A percentile compares a stretch with the other conserved stretches of the same genome.
phyloP scores from a whole-genome alignment of 2,113 vertebrate species.

The Paralichthys olivaceus region DNA sequence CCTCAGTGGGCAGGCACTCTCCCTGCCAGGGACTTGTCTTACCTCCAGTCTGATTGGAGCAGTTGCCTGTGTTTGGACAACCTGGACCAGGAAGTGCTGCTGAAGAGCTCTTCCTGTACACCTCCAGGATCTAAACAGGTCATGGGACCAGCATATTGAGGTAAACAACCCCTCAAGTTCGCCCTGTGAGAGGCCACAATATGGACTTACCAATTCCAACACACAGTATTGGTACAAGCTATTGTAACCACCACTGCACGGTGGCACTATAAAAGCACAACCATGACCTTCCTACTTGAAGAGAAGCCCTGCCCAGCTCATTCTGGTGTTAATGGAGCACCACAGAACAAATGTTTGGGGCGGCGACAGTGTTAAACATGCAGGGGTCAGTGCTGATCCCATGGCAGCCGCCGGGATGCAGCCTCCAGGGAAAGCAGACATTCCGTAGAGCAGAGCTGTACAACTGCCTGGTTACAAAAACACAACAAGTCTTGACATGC shows the following conservation, averaged over 20 bases:
- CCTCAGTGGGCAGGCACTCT: conserved; percentile 66
- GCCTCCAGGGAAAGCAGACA: conserved; percentile 71
- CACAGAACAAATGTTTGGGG: conserved; percentile 57
- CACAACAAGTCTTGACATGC: conserved; percentile 77
- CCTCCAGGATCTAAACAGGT: conserved; percentile 12
- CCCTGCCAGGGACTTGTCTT: conserved; percentile 63
- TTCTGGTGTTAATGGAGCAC: conserved; percentile 56
- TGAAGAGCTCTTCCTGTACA: conserved; percentile 45
- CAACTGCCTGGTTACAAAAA: conserved; percentile 71
- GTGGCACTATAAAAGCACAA: not conserved
- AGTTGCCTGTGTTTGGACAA: conserved; percentile 66
- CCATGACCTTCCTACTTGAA: conserved; percentile 15
- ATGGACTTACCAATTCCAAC: not conserved
- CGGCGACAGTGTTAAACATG: conserved; percentile 57
- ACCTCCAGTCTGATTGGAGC: conserved; percentile 60
- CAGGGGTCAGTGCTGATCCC: conserved; percentile 59
- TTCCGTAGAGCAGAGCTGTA: conserved; percentile 63
- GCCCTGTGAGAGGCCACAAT: not conserved
- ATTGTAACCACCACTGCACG: too few relatives aligned
- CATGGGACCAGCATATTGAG: not conserved
- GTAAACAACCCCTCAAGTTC: not conserved
- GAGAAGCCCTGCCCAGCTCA: conserved; percentile 29
- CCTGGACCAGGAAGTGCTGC: conserved; percentile 59
- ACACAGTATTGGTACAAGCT: not conserved
- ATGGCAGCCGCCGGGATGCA: conserved; percentile 60